Conservation (phyloP, 1,140 invertebrate species). For the Microplitis mediator region DNA sequence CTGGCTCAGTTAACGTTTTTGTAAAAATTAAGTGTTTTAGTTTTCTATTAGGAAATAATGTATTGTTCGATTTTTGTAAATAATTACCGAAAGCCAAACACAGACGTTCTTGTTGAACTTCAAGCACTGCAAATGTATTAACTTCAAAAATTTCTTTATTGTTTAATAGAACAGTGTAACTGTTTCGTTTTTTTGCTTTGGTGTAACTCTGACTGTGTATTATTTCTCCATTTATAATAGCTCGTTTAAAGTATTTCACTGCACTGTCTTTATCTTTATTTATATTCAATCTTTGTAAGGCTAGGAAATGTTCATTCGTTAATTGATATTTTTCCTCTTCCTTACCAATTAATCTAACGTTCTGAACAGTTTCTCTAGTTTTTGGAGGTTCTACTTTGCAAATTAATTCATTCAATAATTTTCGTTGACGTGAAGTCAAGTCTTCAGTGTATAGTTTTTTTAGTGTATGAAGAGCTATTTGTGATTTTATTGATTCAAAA, state of each 20-base stretch:
- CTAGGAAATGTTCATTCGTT: neutral
- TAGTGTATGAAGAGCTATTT: no score
- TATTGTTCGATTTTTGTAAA: conserved; percentile 1
- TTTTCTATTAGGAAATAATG: neutral
- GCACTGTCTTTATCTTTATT: neutral
- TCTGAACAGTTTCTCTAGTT: neutral
- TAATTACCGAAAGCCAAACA: conserved; percentile 20
- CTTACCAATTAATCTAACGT: neutral
- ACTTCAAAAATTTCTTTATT: conserved; percentile 23
- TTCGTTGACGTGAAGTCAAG: no score
- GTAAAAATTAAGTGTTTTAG: conserved; percentile 4
- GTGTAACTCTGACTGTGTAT: conserved; percentile 11
- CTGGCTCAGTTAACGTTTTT: neutral
- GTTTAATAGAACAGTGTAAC: conserved; percentile 14
- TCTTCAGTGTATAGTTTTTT: no score
- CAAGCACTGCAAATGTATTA: neutral
- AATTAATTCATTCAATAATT: neutral
- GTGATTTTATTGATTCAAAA: no score
- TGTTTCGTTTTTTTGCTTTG: conserved; percentile 15
- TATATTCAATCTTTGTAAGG: neutral
- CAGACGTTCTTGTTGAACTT: neutral
- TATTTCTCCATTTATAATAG: conserved; percentile 4
- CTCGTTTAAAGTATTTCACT: conserved; percentile 9
- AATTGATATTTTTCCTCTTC: neutral
- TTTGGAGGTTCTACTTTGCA: conserved; percentile 3